phyloP scores from a whole-genome alignment of 35 echinoderm and acorn worm species.

The Lytechinus pictus region DNA sequence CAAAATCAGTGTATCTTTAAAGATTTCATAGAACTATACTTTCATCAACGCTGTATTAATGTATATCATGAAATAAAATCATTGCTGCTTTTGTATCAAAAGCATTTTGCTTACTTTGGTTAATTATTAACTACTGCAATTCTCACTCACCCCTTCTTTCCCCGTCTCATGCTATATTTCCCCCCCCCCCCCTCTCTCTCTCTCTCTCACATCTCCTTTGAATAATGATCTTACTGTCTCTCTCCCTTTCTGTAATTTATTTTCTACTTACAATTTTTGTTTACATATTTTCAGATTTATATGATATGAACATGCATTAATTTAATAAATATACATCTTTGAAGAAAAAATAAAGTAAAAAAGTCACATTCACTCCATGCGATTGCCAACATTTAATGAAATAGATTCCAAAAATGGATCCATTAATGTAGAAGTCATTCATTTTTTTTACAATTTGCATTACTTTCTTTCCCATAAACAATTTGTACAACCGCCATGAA shows the following conservation, averaged over 20 bases:
- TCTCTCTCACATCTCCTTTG: background rate
- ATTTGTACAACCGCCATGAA: background rate
- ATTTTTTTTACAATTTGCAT: conserved; percentile 27
- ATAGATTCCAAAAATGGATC: conserved; percentile 16
- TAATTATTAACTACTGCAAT: too few species aligned
- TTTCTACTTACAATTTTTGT: too few species aligned
- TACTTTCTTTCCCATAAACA: background rate
- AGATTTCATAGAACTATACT: too few species aligned
- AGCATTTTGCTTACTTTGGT: too few species aligned
- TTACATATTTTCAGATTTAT: too few species aligned
- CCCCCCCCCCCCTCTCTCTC: background rate
- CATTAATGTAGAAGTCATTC: background rate
- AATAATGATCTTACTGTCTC: too few species aligned
- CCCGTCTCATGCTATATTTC: background rate
- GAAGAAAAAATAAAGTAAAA: background rate
- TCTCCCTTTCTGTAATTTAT: too few species aligned
- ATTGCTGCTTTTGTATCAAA: too few species aligned
- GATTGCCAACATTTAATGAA: conserved; percentile 37
- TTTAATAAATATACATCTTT: background rate
- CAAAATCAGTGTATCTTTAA: too few species aligned
- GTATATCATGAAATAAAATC: too few species aligned
- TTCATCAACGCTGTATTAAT: too few species aligned
- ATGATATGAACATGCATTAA: background rate
- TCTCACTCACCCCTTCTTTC: background rate
- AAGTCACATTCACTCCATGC: background rate